Percentiles rank a stretch among this genome's conserved stretches.
Conservation (phyloP, 2,113 vertebrate genomes). For the Pteropus alecto region DNA sequence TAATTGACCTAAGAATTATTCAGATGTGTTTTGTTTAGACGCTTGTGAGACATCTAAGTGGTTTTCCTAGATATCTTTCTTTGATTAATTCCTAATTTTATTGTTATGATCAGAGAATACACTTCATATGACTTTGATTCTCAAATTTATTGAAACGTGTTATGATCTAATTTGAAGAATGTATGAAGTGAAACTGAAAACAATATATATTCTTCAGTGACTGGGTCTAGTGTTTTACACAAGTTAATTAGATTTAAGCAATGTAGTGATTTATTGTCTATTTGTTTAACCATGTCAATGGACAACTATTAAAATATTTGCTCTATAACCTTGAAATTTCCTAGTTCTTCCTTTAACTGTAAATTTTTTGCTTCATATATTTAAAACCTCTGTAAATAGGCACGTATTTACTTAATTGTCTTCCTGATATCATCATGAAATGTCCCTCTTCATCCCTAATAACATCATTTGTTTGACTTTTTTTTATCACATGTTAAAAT, state of each 20-base stretch:
- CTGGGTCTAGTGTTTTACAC: neutral
- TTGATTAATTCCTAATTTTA: neutral
- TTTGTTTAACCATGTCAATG: neutral
- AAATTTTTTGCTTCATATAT: neutral
- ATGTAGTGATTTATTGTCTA: neutral
- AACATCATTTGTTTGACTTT: neutral
- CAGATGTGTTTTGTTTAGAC: neutral
- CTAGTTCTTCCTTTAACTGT: neutral
- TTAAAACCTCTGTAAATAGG: neutral
- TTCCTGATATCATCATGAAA: neutral
- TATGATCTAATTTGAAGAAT: neutral
- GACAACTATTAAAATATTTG: neutral
- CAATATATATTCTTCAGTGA: neutral
- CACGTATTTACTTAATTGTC: neutral
- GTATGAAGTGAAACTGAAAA: neutral
- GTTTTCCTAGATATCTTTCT: slow-evolving; percentile 1
- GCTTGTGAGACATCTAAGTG: neutral
- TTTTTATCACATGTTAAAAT: neutral
- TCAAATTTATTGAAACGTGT: neutral
- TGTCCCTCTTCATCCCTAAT: neutral
- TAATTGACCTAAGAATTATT: neutral
- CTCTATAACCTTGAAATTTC: neutral
- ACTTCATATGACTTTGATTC: neutral
- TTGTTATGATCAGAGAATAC: neutral
- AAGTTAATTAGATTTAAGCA: neutral